phyloP scores from a whole-genome alignment of 2,113 vertebrate genomes.

The Gracilinanus agilis region DNA sequence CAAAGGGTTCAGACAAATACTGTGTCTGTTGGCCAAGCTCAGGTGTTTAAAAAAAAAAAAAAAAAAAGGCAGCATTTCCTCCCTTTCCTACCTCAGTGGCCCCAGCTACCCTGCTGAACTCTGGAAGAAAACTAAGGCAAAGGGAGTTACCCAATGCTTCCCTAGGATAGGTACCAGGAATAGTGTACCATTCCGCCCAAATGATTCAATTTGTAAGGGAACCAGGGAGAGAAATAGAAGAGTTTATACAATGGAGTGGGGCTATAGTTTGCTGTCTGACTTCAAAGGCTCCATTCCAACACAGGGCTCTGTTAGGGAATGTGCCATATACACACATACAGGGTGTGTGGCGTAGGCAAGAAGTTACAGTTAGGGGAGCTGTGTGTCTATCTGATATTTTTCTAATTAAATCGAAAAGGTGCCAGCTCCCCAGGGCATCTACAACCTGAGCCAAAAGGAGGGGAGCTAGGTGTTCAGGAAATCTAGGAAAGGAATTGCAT shows the following conservation, averaged over 20 bases:
- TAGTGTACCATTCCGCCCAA: background rate
- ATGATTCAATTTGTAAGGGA: background rate
- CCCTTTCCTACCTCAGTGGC: background rate
- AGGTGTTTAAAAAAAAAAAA: background rate
- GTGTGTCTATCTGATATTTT: slow-evolving; percentile 79
- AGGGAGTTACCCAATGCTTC: background rate
- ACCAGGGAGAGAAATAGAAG: slow-evolving; percentile 37
- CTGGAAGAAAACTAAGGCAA: slow-evolving; percentile 25
- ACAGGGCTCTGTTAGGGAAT: slow-evolving; percentile 74
- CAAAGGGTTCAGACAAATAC: slow-evolving; percentile 17
- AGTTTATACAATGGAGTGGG: slow-evolving; percentile 41
- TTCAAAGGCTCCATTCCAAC: slow-evolving; percentile 70
- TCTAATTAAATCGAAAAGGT: slow-evolving; percentile 82
- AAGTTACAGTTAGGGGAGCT: slow-evolving; percentile 80
- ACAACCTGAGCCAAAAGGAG: slow-evolving; percentile 52
- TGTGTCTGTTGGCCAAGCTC: background rate
- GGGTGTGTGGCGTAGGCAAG: slow-evolving; percentile 76
- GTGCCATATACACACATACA: slow-evolving; percentile 74
- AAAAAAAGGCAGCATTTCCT: background rate
- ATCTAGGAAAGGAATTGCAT: slow-evolving; percentile 1
- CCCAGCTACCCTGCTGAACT: background rate
- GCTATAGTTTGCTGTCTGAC: slow-evolving; percentile 64
- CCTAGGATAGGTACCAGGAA: background rate
- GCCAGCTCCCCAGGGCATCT: slow-evolving; percentile 77
- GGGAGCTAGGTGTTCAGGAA: slow-evolving; percentile 46